These are phyloP conservation scores for Ichneumon xanthorius DNA, from an alignment of 2,888 invertebrate species.

Conservation along the genomic window DNA sequence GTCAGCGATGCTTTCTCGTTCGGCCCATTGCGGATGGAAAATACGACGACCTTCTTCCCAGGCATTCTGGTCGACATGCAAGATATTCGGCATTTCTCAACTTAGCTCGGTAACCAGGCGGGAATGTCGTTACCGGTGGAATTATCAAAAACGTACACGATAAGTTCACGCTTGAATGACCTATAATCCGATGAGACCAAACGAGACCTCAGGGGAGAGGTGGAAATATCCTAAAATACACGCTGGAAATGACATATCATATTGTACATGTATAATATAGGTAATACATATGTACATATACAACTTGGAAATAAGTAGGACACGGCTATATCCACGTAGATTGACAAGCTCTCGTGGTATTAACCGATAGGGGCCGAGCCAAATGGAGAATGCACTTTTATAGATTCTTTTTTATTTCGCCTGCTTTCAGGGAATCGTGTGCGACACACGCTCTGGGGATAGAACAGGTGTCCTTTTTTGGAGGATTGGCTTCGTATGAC, in stretches of 20 bases:
- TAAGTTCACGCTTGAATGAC: background rate
- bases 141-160: background rate
- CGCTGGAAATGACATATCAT: background rate
- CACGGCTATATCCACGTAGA: background rate
- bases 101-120: slow-evolving; percentile 19
- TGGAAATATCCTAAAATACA: slow-evolving; percentile 1
- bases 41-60: slow-evolving; percentile 20
- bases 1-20: background rate
- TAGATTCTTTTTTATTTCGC: background rate
- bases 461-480: background rate
- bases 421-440: background rate
- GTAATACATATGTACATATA: background rate
- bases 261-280: background rate
- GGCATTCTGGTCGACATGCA: background rate
- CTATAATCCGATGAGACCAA: background rate
- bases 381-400: background rate
- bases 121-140: background rate
- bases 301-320: background rate
- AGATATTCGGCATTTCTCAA: background rate
- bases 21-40: slow-evolving; percentile 42
- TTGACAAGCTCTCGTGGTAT: background rate
- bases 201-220: background rate
- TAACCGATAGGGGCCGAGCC: background rate
- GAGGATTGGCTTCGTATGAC: background rate
- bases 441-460: background rate